These are phyloP conservation scores for Terrapene triunguis DNA, from an alignment of 2,113 vertebrate species.

Conservation along the genomic window DNA sequence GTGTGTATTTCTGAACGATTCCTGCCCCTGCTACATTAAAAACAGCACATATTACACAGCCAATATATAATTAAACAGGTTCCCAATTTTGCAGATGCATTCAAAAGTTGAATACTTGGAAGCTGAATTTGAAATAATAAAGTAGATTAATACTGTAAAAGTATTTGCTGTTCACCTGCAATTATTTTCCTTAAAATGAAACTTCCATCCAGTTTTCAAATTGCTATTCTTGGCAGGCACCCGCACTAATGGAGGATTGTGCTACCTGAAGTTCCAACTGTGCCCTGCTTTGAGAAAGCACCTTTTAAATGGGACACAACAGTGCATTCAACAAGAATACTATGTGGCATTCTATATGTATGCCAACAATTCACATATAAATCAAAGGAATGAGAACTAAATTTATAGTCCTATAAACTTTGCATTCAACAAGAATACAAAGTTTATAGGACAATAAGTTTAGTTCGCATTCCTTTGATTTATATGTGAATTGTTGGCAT, in stretches of 20 bases:
- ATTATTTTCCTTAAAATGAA: neutral
- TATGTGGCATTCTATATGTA: neutral
- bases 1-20: rapidly evolving
- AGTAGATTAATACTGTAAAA: neutral
- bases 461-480: rapidly evolving
- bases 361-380: neutral
- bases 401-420: rapidly evolving
- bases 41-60: neutral
- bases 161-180: neutral
- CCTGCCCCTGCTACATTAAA: neutral
- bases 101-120: neutral
- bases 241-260: rapidly evolving
- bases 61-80: neutral
- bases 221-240: neutral
- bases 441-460: rapidly evolving
- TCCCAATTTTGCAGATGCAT: neutral
- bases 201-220: neutral
- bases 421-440: rapidly evolving
- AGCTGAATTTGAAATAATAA: neutral
- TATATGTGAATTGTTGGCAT: neutral
- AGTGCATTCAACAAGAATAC: rapidly evolving
- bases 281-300: neutral
- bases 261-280: neutral
- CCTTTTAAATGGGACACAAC: neutral
- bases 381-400: rapidly evolving